Evolutionary conservation across 2,797 vertebrate genomes (phyloP).

Genomic region (Cryptoblepharus egeriae): DNA sequence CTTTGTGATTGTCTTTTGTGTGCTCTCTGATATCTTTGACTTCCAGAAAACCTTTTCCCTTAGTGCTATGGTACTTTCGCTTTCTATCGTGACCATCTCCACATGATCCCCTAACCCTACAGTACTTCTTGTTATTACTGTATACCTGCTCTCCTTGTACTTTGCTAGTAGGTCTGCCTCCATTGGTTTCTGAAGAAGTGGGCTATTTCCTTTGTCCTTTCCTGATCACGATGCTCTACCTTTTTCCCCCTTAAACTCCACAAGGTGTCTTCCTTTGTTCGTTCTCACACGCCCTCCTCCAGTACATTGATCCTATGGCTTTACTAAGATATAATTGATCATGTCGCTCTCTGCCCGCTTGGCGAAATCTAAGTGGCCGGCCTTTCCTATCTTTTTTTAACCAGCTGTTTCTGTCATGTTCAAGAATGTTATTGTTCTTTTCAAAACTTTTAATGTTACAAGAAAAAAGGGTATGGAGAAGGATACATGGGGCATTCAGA

Average conservation of each 20-base stretch:
- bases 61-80: conserved; percentile 61
- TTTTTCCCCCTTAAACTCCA: conserved; percentile 50
- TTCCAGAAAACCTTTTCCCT: conserved; percentile 67
- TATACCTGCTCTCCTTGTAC: conserved; percentile 67
- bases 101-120: conserved; percentile 69
- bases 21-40: conserved; percentile 59
- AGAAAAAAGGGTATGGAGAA: neutral
- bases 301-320: conserved; percentile 34
- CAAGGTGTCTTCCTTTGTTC: conserved; percentile 53
- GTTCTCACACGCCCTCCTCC: conserved; percentile 41
- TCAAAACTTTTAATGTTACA: conserved; percentile 32
- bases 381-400: conserved; percentile 49
- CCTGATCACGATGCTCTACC: conserved; percentile 56
- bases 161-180: conserved; percentile 61
- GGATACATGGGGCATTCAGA: neutral
- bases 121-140: conserved; percentile 69
- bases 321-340: conserved; percentile 47
- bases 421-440: conserved; percentile 27
- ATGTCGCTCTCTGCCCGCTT: conserved; percentile 35
- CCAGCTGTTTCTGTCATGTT: conserved; percentile 11
- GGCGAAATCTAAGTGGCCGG: conserved; percentile 36
- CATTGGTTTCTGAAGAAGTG: conserved; percentile 60
- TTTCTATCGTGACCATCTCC: conserved; percentile 73
- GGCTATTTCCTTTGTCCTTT: conserved; percentile 63
- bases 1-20: conserved; percentile 60